Conservation (phyloP, 2,113 vertebrate genomes). For the Lanius ludovicianus region DNA sequence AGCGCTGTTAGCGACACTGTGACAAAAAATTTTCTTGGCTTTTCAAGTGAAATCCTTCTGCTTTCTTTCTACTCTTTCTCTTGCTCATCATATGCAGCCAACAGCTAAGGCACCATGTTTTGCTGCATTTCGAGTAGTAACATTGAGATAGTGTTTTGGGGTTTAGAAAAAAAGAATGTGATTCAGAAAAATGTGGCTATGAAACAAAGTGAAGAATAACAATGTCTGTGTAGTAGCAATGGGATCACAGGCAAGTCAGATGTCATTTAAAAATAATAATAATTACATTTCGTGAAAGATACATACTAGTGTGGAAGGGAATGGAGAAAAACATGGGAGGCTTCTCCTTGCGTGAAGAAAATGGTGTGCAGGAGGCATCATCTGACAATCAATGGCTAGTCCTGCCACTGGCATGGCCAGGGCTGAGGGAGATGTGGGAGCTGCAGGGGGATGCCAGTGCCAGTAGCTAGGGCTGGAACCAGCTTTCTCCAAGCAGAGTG, state of each 20-base stretch:
- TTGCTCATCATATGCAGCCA: background rate
- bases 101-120: background rate
- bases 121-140: background rate
- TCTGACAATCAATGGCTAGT: background rate
- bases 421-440: background rate
- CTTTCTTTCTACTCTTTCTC: background rate
- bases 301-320: background rate
- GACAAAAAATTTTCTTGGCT: background rate
- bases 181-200: background rate
- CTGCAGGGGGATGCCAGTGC: background rate
- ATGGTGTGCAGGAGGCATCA: fast-evolving
- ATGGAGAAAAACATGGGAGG: background rate
- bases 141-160: background rate
- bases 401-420: background rate
- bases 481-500: background rate
- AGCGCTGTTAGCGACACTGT: background rate
- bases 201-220: background rate
- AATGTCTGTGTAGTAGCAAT: background rate
- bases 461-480: background rate
- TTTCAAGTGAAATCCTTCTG: background rate
- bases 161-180: background rate
- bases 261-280: background rate
- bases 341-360: background rate
- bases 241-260: background rate
- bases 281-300: background rate